These are phyloP conservation scores for Andrena bucephala DNA, from an alignment of 2,888 invertebrate genomes.

Conservation along the genomic window DNA sequence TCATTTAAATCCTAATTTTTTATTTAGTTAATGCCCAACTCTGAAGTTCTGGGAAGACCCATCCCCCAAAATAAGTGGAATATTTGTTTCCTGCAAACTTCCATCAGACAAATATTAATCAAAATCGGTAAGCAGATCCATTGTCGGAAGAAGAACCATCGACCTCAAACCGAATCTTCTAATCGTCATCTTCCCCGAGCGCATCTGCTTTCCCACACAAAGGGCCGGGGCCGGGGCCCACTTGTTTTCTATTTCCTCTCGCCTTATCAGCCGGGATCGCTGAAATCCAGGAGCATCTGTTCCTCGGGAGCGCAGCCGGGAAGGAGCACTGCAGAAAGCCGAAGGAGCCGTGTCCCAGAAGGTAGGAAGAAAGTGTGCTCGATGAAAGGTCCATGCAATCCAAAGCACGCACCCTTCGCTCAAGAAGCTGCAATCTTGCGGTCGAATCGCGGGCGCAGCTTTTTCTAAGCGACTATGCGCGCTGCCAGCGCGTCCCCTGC, in stretches of 20 bases:
- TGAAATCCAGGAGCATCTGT: slow-evolving; percentile 72
- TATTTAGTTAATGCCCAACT: no score
- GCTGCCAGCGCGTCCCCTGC: slow-evolving; percentile 32
- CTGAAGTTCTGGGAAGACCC: no score
- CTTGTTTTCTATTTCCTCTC: slow-evolving; percentile 63
- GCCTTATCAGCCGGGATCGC: slow-evolving; percentile 65
- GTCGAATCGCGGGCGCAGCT: slow-evolving; percentile 63
- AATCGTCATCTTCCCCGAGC: slow-evolving; percentile 32
- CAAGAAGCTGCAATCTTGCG: slow-evolving; percentile 67
- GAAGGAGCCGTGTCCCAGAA: slow-evolving; percentile 8
- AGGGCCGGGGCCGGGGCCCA: slow-evolving; percentile 26
- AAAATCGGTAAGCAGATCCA: neutral
- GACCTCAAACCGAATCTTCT: slow-evolving; percentile 20
- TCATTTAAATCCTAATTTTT: no score
- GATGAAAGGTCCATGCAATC: slow-evolving; percentile 50
- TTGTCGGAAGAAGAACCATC: neutral
- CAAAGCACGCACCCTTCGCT: slow-evolving; percentile 66
- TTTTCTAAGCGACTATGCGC: slow-evolving; percentile 32
- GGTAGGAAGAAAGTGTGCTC: slow-evolving; percentile 5
- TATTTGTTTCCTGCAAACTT: no score
- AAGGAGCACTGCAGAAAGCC: slow-evolving; percentile 36
- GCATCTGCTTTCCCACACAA: slow-evolving; percentile 57
- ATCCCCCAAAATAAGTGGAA: no score
- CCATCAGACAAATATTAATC: no score
- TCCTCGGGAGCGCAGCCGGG: slow-evolving; percentile 19